Evolutionary conservation across 2,113 vertebrate genomes (phyloP), one percentile per base, ranked within the genome.

Genomic region (Sinocyclocheilus grahami): DNA sequence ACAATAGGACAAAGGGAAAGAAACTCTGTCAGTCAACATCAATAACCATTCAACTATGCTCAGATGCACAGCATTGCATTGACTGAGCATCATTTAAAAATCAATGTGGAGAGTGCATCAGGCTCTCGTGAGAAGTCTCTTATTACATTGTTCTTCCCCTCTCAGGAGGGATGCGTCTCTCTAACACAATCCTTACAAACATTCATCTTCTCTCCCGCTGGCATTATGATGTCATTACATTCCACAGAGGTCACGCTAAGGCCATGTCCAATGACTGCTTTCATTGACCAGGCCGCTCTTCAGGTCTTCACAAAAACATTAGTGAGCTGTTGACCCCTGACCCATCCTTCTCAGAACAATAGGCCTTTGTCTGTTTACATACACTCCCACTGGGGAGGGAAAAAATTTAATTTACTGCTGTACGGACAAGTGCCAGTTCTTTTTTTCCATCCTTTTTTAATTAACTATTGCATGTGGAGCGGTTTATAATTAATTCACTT

Each of bases 401-500:
- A 48, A 53, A 53, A 55, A 18, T 4, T 71, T 88, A 85, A 85
- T 88, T 88, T 83, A 86, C 74, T 82, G 51, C 62, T 55, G 67
- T 74, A 72, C 63, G 78, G 77, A 82, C 80, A 82, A 82, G 80
- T 80, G 60, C 27, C 72, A 65, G 51, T 46, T 69, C 71, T 82
- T 63, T 71, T 74, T 75, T 85, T 74, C 75, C 42, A 48, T 67
- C 16, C 24, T 37, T 27, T 71, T 88, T 85, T 85, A 82, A 82
- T 88, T 85, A 88, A 85, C 76, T 22, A 69, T 63, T 76, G 37
- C 78, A 67, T 78, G 86, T 18, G 63, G 62, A 77, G 60, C 37
- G 20, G 20, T 46, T 75, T 82, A 55, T 86, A 86, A 88, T 88
- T 86, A 83, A 86, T 67, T 78, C 65, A 83, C 85, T 88, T 88